phyloP scores from a whole-genome alignment of 2,888 invertebrate species.

The Drosophila meridiana region DNA sequence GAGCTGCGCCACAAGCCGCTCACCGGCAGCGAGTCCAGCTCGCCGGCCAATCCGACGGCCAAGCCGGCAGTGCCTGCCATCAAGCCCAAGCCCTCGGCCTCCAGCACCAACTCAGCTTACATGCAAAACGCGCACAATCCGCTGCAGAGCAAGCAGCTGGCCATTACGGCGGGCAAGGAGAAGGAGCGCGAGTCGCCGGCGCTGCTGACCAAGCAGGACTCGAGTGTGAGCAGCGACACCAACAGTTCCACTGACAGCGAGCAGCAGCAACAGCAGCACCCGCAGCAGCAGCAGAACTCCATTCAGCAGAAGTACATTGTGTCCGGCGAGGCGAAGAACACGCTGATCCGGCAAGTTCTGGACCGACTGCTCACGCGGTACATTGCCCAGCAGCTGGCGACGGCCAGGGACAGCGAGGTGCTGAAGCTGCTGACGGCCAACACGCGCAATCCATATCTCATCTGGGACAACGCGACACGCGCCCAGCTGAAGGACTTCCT shows the following conservation, averaged over 20 bases:
- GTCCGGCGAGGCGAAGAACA: conserved; percentile 85
- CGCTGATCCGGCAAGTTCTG: conserved; percentile 88
- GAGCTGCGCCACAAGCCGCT: conserved; percentile 69
- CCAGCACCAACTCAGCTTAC: conserved; percentile 75
- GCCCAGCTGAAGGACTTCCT: conserved; percentile 96
- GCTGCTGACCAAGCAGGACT: conserved; percentile 72
- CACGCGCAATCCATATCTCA: conserved; percentile 96
- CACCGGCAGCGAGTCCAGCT: conserved; percentile 60
- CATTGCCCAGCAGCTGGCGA: conserved; percentile 91
- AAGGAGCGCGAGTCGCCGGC: conserved; percentile 38
- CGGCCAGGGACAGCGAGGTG: conserved; percentile 91
- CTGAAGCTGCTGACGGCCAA: conserved; percentile 98
- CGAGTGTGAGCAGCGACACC: conserved; percentile 77
- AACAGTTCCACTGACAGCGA: conserved; percentile 71
- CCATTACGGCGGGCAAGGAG: conserved; percentile 69
- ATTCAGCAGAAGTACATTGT: conserved; percentile 79
- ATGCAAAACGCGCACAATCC: conserved; percentile 85
- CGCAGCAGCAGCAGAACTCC: conserved; percentile 27
- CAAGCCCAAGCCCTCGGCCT: conserved; percentile 53
- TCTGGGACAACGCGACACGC: conserved; percentile 99
- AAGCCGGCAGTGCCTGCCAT: conserved; percentile 54
- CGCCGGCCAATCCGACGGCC: conserved; percentile 40
- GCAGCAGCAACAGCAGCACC: conserved; percentile 48
- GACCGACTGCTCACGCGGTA: conserved; percentile 94
- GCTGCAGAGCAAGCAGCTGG: conserved; percentile 83